Percentiles rank a stretch among this genome's conserved stretches.
These are phyloP conservation scores for Lycopodina hypogea DNA, from an alignment of 37 sponge, comb jelly and placozoan species.

Conservation along the genomic window DNA sequence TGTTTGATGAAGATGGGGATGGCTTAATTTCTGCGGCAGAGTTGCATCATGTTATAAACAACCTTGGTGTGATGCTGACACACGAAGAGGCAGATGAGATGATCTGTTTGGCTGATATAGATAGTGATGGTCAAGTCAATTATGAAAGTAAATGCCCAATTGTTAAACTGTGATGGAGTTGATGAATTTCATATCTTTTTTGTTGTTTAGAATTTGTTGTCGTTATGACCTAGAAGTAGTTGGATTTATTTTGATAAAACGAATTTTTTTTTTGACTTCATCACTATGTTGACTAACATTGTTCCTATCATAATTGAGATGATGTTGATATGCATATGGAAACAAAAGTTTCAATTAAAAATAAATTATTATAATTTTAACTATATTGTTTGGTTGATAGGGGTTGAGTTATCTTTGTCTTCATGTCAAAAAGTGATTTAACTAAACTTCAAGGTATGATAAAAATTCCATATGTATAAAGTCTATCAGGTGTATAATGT, in stretches of 20 bases:
- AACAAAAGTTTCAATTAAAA: too few relatives aligned
- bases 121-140: constrained; percentile 99
- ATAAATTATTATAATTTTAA: too few relatives aligned
- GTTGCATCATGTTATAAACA: constrained; percentile 97
- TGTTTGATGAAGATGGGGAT: constrained; percentile 99
- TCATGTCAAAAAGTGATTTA: too few relatives aligned
- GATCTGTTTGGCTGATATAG: constrained; percentile 98
- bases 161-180: not conserved
- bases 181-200: not conserved
- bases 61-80: constrained; percentile 98
- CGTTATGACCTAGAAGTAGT: not conserved
- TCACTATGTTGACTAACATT: too few relatives aligned
- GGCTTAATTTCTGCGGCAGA: constrained; percentile 98
- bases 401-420: too few relatives aligned
- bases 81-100: constrained; percentile 99
- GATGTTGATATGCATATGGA: too few relatives aligned
- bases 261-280: too few relatives aligned
- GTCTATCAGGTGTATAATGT: too few relatives aligned
- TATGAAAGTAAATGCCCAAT: constrained; percentile 72
- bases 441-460: too few relatives aligned
- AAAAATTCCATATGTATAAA: too few relatives aligned
- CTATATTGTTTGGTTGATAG: too few relatives aligned
- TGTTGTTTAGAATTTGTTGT: constrained; percentile 18
- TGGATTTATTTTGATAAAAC: not conserved
- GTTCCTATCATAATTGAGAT: too few relatives aligned